Conservation (phyloP, 2,113 vertebrate species). For the Cariama cristata region DNA sequence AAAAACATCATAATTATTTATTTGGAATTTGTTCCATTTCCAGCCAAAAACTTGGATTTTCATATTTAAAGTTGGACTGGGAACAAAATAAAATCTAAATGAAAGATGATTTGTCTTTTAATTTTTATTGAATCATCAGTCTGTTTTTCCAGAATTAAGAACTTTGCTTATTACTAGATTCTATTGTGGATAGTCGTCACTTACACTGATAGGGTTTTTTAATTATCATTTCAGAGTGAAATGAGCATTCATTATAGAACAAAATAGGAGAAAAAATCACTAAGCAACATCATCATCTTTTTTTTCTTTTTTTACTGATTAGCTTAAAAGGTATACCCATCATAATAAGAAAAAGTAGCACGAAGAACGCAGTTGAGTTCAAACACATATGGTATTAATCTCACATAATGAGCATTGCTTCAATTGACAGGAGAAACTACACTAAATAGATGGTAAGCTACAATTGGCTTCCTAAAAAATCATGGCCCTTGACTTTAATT, state of each 20-base stretch:
- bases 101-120: background rate
- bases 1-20: background rate
- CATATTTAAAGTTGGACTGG: background rate
- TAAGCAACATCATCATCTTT: background rate
- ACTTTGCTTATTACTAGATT: slow-evolving; percentile 11
- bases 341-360: slow-evolving; percentile 5
- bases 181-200: background rate
- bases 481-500: slow-evolving; percentile 58
- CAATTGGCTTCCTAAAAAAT: slow-evolving; percentile 58
- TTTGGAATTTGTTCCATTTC: background rate
- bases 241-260: background rate
- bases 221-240: slow-evolving; percentile 39
- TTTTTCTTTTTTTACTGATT: background rate
- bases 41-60: background rate
- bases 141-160: slow-evolving; percentile 13
- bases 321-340: background rate
- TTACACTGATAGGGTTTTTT: slow-evolving; percentile 5
- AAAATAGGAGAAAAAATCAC: slow-evolving; percentile 14
- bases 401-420: slow-evolving; percentile 50
- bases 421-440: slow-evolving; percentile 24
- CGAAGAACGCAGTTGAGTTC: slow-evolving; percentile 26
- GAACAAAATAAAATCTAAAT: background rate
- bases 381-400: slow-evolving; percentile 29
- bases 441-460: slow-evolving; percentile 44
- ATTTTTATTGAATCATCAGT: background rate